phyloP scores from a whole-genome alignment of 2,113 vertebrate species.

The Notechis scutatus region DNA sequence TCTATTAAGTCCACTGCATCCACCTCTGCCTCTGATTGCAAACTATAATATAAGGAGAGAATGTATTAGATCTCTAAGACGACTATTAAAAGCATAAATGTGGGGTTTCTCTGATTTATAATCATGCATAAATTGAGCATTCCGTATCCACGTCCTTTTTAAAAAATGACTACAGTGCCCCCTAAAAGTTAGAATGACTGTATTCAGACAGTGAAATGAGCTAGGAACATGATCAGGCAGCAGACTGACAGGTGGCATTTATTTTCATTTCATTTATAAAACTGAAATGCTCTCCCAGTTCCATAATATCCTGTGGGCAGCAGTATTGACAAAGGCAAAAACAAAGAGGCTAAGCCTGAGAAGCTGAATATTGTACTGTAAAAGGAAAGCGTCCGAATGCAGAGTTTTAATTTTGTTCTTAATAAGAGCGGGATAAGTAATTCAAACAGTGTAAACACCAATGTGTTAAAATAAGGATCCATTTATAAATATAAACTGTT shows the following conservation, averaged over 20 bases:
- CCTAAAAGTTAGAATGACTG: constrained; percentile 1
- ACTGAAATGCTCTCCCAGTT: background rate
- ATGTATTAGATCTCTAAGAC: constrained; percentile 22
- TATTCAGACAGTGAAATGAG: constrained; percentile 9
- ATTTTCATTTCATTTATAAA: constrained; percentile 51
- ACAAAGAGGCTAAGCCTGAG: background rate
- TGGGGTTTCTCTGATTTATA: background rate
- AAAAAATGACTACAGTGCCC: background rate
- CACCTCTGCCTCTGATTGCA: background rate
- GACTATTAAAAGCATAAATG: background rate
- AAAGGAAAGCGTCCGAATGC: background rate
- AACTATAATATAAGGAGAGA: background rate
- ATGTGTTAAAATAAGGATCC: background rate
- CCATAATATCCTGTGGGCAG: constrained; percentile 10
- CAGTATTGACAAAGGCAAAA: constrained; percentile 10
- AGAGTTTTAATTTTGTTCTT: background rate
- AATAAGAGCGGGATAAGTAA: background rate
- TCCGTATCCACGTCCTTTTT: constrained; percentile 10
- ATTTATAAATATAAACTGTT: background rate
- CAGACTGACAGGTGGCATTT: constrained; percentile 54
- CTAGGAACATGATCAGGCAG: background rate
- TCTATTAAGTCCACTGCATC: background rate
- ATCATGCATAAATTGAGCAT: background rate
- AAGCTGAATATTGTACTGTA: constrained; percentile 27
- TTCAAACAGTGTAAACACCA: too few species aligned